Conservation (phyloP, 2,113 vertebrate genomes). For the Aptenodytes patagonicus region DNA sequence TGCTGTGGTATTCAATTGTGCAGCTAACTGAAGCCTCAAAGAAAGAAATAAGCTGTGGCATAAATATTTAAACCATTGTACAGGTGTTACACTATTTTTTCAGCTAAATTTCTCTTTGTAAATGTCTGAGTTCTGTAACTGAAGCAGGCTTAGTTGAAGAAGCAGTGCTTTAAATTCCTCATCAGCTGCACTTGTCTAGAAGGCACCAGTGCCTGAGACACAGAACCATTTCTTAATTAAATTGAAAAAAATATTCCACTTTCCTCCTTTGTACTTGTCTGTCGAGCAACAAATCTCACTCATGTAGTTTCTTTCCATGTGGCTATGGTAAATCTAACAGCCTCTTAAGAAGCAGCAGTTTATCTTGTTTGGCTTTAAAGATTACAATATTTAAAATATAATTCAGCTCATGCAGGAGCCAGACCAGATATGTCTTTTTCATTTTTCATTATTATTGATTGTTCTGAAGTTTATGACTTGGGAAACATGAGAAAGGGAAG, state of each 20-base stretch:
- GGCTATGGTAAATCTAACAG: constrained; percentile 10
- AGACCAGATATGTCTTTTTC: background rate
- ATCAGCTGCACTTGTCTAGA: background rate
- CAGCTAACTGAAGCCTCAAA: background rate
- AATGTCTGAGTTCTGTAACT: background rate
- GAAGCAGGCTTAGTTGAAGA: background rate
- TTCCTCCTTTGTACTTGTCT: background rate
- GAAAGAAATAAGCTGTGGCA: background rate
- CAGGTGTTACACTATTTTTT: background rate
- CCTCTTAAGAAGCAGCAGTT: background rate
- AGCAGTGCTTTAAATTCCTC: background rate
- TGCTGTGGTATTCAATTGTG: background rate
- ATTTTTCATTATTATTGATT: background rate
- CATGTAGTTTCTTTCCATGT: background rate
- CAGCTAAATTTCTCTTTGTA: background rate
- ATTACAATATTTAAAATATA: background rate
- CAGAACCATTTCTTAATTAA: constrained; percentile 14
- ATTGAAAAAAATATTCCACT: background rate
- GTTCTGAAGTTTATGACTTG: background rate
- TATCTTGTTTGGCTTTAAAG: constrained; percentile 1
- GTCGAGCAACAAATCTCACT: background rate
- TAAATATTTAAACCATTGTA: background rate
- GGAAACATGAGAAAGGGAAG: background rate
- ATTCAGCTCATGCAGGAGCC: background rate
- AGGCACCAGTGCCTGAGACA: background rate